Conservation (phyloP, 2,797 vertebrate genomes). For the Pseudopleuronectes americanus region DNA sequence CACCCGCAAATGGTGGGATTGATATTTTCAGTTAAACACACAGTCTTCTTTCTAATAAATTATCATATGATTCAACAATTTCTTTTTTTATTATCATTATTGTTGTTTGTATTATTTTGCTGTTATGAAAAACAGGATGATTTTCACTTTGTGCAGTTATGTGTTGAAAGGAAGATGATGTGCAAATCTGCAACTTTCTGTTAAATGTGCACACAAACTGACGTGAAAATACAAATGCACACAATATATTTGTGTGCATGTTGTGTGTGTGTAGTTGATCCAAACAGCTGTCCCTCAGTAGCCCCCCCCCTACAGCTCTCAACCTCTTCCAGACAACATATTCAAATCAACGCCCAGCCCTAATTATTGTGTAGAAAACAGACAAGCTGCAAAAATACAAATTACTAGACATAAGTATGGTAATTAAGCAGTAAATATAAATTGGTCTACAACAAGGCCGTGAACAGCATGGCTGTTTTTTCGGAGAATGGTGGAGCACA, state of each 20-base stretch:
- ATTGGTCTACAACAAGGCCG: slow-evolving; percentile 66
- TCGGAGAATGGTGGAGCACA: slow-evolving; percentile 53
- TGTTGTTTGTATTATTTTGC: neutral
- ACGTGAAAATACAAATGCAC: neutral
- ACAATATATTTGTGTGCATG: neutral
- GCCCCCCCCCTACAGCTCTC: slow-evolving; percentile 18
- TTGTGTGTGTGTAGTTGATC: slow-evolving; percentile 41
- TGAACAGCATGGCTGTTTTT: slow-evolving; percentile 48
- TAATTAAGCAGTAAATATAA: slow-evolving; percentile 80
- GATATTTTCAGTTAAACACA: slow-evolving; percentile 26
- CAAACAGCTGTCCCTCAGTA: slow-evolving; percentile 35
- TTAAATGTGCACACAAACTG: neutral
- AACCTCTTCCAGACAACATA: slow-evolving; percentile 53
- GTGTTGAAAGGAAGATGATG: neutral
- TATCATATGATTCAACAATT: slow-evolving; percentile 9
- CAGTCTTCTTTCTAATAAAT: slow-evolving; percentile 15
- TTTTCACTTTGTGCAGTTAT: neutral
- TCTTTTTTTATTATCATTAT: neutral
- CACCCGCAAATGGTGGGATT: slow-evolving; percentile 19
- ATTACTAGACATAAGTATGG: slow-evolving; percentile 76
- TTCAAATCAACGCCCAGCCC: slow-evolving; percentile 72
- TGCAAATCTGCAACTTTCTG: slow-evolving; percentile 1
- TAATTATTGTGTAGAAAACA: slow-evolving; percentile 79
- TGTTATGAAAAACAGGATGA: neutral
- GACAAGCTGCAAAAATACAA: slow-evolving; percentile 75